A percentile compares a stretch with the other conserved stretches of the same genome.
phyloP scores from a whole-genome alignment of 2,113 vertebrate genomes.

The Corythornis madagascariensis region DNA sequence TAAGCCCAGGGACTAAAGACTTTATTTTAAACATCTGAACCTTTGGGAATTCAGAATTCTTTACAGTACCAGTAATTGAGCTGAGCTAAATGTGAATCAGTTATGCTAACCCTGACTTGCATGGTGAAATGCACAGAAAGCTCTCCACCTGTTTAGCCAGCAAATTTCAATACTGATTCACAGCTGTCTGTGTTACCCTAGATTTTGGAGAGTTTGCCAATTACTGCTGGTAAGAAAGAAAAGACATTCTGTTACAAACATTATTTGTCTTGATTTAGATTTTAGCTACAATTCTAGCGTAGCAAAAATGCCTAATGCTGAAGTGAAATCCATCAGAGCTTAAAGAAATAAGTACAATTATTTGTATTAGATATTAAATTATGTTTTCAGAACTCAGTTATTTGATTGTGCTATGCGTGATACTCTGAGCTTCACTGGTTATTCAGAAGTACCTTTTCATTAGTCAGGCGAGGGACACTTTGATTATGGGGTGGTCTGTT shows the following conservation, averaged over 20 bases:
- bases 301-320: background rate
- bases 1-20: background rate
- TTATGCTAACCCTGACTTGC: background rate
- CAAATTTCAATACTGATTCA: background rate
- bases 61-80: background rate
- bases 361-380: background rate
- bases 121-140: background rate
- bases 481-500: rapidly evolving
- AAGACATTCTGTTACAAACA: background rate
- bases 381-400: background rate
- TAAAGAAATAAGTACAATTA: background rate
- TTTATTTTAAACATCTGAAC: background rate
- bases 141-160: background rate
- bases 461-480: background rate
- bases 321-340: background rate
- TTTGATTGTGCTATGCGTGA: background rate
- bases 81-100: background rate
- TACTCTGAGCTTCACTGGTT: background rate
- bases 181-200: background rate
- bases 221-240: background rate
- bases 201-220: background rate
- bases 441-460: background rate
- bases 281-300: background rate
- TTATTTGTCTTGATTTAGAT: background rate
- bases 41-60: background rate